A percentile compares a stretch with the other conserved stretches of the same genome.
These are phyloP conservation scores for Tribolium madens DNA, from an alignment of 1,140 invertebrate species.

Conservation along the genomic window DNA sequence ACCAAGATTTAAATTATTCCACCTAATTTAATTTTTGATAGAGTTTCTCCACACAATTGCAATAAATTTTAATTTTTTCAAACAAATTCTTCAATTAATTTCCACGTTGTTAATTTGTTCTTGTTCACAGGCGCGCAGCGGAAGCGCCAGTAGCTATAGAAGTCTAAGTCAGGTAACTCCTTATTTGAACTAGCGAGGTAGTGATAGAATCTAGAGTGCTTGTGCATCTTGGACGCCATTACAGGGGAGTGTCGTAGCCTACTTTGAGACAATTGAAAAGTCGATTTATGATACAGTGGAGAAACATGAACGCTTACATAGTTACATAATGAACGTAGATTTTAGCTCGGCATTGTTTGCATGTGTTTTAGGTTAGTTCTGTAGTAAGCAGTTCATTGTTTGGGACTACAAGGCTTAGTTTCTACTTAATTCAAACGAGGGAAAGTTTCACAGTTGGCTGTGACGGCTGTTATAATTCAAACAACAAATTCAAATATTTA, in stretches of 20 bases:
- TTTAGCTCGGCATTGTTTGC: slow-evolving; percentile 29
- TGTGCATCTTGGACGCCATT: slow-evolving; percentile 28
- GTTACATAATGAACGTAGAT: slow-evolving; percentile 24
- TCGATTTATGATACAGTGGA: slow-evolving; percentile 7
- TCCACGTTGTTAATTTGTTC: slow-evolving; percentile 29
- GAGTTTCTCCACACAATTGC: too few relatives aligned
- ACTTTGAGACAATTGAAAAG: slow-evolving; percentile 16
- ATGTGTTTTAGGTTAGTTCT: slow-evolving; percentile 37
- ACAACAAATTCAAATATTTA: not conserved
- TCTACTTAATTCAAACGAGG: slow-evolving; percentile 25
- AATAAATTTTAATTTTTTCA: too few relatives aligned
- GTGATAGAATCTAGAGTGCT: slow-evolving; percentile 29
- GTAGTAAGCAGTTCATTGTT: slow-evolving; percentile 34
- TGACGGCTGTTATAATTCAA: not conserved
- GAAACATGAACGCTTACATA: slow-evolving; percentile 20
- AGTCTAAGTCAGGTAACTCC: slow-evolving; percentile 83
- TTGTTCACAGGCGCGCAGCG: slow-evolving; percentile 82
- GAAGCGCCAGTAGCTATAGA: slow-evolving; percentile 89
- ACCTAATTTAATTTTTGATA: too few relatives aligned
- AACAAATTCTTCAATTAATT: not conserved
- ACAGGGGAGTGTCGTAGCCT: too few relatives aligned
- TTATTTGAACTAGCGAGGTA: not conserved
- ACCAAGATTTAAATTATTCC: too few relatives aligned
- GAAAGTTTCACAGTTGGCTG: slow-evolving; percentile 7
- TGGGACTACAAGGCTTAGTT: slow-evolving; percentile 18